Percentiles rank a stretch among this genome's conserved stretches.
phyloP scores from a whole-genome alignment of 1,140 invertebrate genomes.

The Ylistrum balloti region DNA sequence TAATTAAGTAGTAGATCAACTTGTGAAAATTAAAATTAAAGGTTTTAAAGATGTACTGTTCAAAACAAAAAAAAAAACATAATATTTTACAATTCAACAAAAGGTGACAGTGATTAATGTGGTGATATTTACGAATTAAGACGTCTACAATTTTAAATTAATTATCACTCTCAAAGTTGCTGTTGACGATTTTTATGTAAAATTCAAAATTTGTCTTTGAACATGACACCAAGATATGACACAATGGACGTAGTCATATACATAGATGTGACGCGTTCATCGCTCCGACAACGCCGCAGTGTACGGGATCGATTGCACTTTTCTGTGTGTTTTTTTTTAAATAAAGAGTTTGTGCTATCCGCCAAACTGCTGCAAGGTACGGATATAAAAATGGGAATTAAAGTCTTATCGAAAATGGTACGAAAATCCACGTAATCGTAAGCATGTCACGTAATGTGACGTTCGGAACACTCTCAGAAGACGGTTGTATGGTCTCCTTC shows the following conservation, averaged over 20 bases:
- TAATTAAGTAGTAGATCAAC: neutral
- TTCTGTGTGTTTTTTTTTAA: neutral
- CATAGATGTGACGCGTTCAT: neutral
- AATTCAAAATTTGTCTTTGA: neutral
- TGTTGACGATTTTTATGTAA: neutral
- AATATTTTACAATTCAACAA: neutral
- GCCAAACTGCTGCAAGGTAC: constrained; percentile 11
- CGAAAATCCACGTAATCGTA: neutral
- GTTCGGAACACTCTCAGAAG: constrained; percentile 9
- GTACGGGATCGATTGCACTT: neutral
- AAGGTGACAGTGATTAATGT: neutral
- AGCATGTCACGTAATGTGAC: neutral
- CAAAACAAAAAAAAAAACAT: neutral
- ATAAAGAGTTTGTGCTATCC: neutral
- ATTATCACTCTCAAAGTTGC: neutral
- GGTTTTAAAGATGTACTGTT: neutral
- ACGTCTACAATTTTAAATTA: neutral
- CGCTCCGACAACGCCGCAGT: neutral
- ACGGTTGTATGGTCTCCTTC: constrained; percentile 13
- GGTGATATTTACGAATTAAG: neutral
- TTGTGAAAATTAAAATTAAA: neutral
- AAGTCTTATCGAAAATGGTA: neutral
- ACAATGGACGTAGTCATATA: neutral
- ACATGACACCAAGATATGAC: neutral
- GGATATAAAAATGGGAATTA: constrained; percentile 19